These are phyloP conservation scores for Malaclemys terrapin DNA, from an alignment of 2,113 vertebrate genomes.

Conservation along the genomic window DNA sequence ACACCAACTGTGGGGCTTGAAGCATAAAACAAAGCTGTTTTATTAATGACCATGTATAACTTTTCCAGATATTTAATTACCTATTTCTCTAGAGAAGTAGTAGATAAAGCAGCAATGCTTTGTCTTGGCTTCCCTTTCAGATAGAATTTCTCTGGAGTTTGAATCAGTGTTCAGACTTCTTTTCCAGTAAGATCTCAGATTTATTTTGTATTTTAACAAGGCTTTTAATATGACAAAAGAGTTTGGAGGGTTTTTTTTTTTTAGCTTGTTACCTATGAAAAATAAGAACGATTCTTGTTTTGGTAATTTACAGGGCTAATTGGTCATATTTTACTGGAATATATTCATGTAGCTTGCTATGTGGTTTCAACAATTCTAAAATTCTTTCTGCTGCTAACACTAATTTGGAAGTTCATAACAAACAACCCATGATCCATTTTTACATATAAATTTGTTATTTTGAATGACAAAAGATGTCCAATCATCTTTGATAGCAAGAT, in stretches of 20 bases:
- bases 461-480: background rate
- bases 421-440: background rate
- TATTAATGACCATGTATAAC: background rate
- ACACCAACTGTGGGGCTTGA: background rate
- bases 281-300: background rate
- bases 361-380: background rate
- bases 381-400: background rate
- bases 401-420: background rate
- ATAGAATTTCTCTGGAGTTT: constrained; percentile 33
- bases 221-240: constrained; percentile 23
- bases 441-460: background rate
- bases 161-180: background rate
- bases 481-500: background rate
- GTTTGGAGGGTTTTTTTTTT: background rate
- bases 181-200: background rate
- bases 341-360: background rate
- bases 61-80: constrained; percentile 26
- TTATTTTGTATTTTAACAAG: background rate
- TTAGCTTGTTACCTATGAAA: background rate
- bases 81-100: background rate
- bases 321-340: background rate
- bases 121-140: constrained; percentile 30
- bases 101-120: constrained; percentile 19
- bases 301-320: background rate
- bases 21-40: background rate